Conservation (phyloP, 2,797 vertebrate species). For the Siniperca obscura region DNA sequence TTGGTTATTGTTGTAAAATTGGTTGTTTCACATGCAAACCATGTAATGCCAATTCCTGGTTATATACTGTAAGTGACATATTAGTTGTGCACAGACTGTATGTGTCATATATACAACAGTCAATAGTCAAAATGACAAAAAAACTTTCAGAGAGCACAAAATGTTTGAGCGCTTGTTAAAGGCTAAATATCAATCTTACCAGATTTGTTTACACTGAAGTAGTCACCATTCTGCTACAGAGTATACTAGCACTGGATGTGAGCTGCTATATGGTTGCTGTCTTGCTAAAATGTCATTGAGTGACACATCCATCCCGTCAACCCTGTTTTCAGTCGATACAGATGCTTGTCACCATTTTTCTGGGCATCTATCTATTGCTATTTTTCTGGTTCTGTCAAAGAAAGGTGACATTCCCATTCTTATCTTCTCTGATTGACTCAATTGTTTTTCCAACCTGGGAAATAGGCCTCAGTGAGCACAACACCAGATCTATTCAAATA, state of each 20-base stretch:
- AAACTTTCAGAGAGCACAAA: not conserved
- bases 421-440: not conserved
- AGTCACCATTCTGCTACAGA: not conserved
- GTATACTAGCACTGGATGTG: not conserved
- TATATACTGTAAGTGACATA: not conserved
- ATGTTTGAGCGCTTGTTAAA: not conserved
- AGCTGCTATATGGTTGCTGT: not conserved
- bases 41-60: not conserved
- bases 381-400: not conserved
- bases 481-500: conserved; percentile 1
- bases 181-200: not conserved
- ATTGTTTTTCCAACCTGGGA: not conserved
- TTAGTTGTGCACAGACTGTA: not conserved
- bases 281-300: not conserved
- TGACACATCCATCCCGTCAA: not conserved
- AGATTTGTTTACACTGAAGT: not conserved
- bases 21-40: not conserved
- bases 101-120: not conserved
- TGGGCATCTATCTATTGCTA: not conserved
- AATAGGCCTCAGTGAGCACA: not conserved
- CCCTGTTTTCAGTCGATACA: not conserved
- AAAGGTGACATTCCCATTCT: not conserved
- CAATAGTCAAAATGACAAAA: not conserved
- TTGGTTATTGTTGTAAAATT: not conserved
- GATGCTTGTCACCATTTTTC: not conserved